Conservation (phyloP, 2,113 vertebrate genomes). For the Candoia aspera region DNA sequence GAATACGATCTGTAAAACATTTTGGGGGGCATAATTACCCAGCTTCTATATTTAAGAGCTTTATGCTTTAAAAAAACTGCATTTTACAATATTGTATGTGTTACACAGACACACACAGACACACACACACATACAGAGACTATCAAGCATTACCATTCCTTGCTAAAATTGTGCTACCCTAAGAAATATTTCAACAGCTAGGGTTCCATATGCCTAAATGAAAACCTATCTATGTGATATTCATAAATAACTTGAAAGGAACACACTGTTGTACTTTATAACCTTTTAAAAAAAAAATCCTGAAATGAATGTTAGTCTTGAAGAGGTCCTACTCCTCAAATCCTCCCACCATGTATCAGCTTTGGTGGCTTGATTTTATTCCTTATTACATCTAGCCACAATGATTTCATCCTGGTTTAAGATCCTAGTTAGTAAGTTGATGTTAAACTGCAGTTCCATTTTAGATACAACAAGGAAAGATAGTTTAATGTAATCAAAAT, state of each 20-base stretch:
- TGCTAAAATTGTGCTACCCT: background rate
- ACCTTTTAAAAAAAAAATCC: background rate
- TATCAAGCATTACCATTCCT: background rate
- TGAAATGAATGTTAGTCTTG: background rate
- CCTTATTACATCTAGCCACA: background rate
- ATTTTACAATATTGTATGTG: constrained; percentile 28
- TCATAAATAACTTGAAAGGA: background rate
- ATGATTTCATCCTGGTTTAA: background rate
- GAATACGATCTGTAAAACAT: constrained; percentile 79
- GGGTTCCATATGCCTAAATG: too few species aligned
- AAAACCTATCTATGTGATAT: background rate
- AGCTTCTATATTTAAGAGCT: constrained; percentile 48
- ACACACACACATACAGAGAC: background rate
- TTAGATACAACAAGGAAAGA: background rate
- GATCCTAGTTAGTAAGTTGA: background rate
- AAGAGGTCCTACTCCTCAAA: background rate
- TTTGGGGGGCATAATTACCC: constrained; percentile 37
- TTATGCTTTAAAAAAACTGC: constrained; percentile 44
- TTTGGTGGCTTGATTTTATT: background rate
- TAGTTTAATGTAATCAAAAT: background rate
- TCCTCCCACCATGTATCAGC: background rate
- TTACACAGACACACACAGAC: background rate
- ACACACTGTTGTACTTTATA: background rate
- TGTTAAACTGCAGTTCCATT: background rate
- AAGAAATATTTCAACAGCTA: background rate